Percentiles rank a stretch among this genome's conserved stretches.
phyloP scores from a whole-genome alignment of 1,140 invertebrate genomes.

The Pseudomyrmex gracilis region DNA sequence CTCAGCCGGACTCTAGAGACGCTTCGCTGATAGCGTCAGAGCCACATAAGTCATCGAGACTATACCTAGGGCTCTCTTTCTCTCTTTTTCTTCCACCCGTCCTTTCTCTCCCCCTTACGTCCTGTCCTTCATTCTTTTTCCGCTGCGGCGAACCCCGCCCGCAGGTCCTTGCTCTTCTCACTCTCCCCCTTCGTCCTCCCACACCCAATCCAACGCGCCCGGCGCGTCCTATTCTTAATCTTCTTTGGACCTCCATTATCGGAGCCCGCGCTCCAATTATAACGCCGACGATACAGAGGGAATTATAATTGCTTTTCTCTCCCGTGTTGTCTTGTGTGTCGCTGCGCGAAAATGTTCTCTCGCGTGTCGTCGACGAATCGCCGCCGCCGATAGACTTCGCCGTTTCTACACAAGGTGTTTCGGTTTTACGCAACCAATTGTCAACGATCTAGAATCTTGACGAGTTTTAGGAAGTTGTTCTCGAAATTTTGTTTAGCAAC shows the following conservation, averaged over 20 bases:
- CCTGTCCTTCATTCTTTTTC: constrained; percentile 58
- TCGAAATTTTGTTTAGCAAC: neutral
- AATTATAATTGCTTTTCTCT: constrained; percentile 82
- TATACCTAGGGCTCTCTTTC: constrained; percentile 75
- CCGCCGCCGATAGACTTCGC: neutral
- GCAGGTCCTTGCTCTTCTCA: constrained; percentile 6
- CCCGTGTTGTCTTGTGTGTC: constrained; percentile 37
- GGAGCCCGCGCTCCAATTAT: constrained; percentile 82
- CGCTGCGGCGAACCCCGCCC: constrained; percentile 23
- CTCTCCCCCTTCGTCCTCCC: neutral
- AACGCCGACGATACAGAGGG: constrained; percentile 79
- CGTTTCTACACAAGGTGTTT: neutral
- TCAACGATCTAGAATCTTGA: neutral
- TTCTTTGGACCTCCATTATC: constrained; percentile 84
- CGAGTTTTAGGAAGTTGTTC: too few relatives aligned
- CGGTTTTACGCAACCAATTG: neutral
- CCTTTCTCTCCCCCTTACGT: constrained; percentile 9
- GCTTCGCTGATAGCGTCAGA: constrained; percentile 85
- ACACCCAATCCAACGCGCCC: constrained; percentile 45
- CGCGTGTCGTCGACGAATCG: constrained; percentile 57
- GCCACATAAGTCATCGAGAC: constrained; percentile 85
- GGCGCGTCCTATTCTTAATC: constrained; percentile 82
- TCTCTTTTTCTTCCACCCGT: neutral
- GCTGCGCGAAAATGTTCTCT: constrained; percentile 44
- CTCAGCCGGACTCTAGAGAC: constrained; percentile 84